phyloP scores from a whole-genome alignment of 2,797 vertebrate species.

The Onychomys torridus region DNA sequence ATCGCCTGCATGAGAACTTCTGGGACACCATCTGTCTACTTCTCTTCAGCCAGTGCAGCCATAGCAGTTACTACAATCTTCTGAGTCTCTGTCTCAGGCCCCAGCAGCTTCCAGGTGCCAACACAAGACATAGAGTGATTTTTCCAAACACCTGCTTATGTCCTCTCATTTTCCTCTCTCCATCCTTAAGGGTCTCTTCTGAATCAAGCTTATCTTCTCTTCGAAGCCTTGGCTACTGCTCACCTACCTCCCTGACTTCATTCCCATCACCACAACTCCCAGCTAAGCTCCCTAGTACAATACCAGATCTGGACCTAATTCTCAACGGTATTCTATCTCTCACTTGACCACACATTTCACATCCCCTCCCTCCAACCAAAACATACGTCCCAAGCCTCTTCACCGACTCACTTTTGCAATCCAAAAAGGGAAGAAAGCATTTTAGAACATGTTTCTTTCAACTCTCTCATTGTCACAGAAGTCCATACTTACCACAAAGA shows the following conservation, averaged over 20 bases:
- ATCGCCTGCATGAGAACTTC: not conserved
- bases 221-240: not conserved
- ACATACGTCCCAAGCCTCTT: not conserved
- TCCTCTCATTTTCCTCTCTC: not conserved
- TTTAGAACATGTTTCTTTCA: slow-evolving; percentile 49
- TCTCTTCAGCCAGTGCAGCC: not conserved
- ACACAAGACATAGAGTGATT: not conserved
- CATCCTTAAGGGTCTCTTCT: not conserved
- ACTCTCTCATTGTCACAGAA: slow-evolving; percentile 23
- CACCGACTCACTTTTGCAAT: slow-evolving; percentile 2
- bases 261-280: not conserved
- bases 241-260: slow-evolving; percentile 24
- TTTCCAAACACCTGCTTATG: slow-evolving; percentile 46
- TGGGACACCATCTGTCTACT: not conserved
- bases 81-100: not conserved
- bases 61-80: not conserved
- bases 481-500: not conserved
- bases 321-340: not conserved
- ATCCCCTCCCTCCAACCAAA: not conserved
- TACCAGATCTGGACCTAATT: not conserved
- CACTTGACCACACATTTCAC: not conserved
- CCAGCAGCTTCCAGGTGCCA: not conserved
- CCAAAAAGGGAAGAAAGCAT: not conserved
- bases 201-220: not conserved
- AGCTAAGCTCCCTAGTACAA: not conserved